phyloP scores from a whole-genome alignment of 2,113 vertebrate species.

The Anguilla japonica region DNA sequence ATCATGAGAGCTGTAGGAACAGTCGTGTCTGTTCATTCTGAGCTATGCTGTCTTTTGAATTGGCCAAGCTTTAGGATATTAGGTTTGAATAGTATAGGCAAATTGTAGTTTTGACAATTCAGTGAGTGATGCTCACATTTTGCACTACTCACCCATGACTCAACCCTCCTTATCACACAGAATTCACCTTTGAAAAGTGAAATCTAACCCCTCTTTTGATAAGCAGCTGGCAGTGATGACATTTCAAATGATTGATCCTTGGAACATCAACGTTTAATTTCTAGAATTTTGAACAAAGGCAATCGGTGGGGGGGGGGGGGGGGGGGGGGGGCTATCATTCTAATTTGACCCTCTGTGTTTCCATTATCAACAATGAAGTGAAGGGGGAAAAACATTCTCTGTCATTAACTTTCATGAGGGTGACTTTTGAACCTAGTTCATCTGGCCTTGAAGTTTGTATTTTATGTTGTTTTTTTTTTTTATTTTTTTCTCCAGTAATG shows the following conservation, averaged over 20 bases:
- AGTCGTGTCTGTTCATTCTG: background rate
- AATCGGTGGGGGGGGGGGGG: background rate
- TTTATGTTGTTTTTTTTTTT: background rate
- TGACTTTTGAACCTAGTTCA: background rate
- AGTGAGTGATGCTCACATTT: background rate
- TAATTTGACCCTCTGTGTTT: background rate
- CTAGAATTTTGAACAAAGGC: background rate
- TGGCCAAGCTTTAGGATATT: background rate
- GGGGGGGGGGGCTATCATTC: no score
- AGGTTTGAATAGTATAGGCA: background rate
- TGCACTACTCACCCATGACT: background rate
- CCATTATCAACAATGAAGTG: background rate
- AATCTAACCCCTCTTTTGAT: background rate
- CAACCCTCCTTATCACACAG: background rate
- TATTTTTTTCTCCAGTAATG: conserved; percentile 63
- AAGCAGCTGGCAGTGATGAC: background rate
- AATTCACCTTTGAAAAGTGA: background rate
- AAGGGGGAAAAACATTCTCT: background rate
- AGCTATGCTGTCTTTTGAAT: background rate
- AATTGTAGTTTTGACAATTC: background rate
- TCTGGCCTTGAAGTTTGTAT: background rate
- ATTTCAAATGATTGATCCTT: background rate
- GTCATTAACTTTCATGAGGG: background rate
- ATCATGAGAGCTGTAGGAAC: background rate
- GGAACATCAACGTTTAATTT: background rate